These are phyloP conservation scores for Todus mexicanus DNA, from an alignment of 2,797 vertebrate genomes.

Conservation along the genomic window DNA sequence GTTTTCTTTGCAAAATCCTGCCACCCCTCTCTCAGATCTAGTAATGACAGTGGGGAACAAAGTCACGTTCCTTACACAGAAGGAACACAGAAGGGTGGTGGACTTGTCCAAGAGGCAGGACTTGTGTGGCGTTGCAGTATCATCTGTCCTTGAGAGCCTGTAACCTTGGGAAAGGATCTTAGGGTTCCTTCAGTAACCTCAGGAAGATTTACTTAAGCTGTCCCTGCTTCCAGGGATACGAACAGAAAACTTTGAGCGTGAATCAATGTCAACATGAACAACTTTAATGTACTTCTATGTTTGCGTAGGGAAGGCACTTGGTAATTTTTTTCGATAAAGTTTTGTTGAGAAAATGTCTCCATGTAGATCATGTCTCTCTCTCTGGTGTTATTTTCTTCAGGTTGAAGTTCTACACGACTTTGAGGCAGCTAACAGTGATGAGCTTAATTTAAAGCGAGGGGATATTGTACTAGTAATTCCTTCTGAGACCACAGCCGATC, in stretches of 20 bases:
- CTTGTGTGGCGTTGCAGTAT: not conserved
- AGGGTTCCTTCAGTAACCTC: not conserved
- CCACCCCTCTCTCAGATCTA: not conserved
- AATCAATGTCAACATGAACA: not conserved
- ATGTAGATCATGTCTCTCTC: not conserved
- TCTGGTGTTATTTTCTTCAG: conserved; percentile 66
- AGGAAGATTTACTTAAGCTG: not conserved
- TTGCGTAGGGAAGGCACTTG: not conserved
- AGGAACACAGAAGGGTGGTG: too few species aligned
- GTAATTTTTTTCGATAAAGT: not conserved
- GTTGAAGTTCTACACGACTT: conserved; percentile 95
- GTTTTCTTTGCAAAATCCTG: not conserved
- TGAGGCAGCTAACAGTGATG: conserved; percentile 93
- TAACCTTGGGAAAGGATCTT: not conserved
- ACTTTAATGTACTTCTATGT: not conserved
- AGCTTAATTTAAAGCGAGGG: conserved; percentile 88
- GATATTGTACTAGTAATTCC: conserved; percentile 90
- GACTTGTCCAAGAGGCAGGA: not conserved
- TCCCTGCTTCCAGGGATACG: not conserved
- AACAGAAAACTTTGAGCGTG: not conserved
- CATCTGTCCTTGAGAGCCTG: not conserved
- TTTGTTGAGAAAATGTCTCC: not conserved
- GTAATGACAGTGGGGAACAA: not conserved
- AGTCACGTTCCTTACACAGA: not conserved
- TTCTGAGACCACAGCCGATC: conserved; percentile 86